Evolutionary conservation across 1,140 invertebrate species (phyloP).

Genomic region (Zaprionus lachaisei): DNA sequence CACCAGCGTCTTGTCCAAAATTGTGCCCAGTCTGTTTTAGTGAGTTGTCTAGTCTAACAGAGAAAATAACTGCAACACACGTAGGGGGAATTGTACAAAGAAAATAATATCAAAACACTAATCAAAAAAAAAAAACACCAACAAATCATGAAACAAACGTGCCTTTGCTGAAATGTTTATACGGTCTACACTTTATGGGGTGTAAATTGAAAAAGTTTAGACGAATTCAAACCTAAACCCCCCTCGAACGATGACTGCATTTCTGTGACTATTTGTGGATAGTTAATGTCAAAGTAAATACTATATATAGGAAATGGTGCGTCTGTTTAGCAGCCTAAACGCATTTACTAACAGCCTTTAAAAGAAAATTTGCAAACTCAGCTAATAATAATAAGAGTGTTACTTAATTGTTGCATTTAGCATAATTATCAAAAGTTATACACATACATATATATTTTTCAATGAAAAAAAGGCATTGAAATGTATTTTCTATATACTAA

Average conservation of each 20-base stretch:
- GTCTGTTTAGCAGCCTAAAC: slow-evolving; percentile 18
- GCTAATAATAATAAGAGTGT: slow-evolving; percentile 47
- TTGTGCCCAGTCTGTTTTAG: background rate
- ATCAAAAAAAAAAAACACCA: slow-evolving; percentile 27
- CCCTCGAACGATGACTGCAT: slow-evolving; percentile 10
- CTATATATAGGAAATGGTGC: slow-evolving; percentile 2
- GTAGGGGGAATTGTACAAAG: slow-evolving; percentile 29
- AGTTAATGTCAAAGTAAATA: slow-evolving; percentile 40
- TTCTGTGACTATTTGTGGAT: slow-evolving; percentile 32
- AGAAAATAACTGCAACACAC: slow-evolving; percentile 14
- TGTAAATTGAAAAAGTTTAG: slow-evolving; percentile 15
- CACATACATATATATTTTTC: slow-evolving; percentile 23
- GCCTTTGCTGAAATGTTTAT: slow-evolving; percentile 60
- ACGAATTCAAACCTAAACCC: slow-evolving; percentile 8
- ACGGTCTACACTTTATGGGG: slow-evolving; percentile 1
- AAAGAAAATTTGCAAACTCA: slow-evolving; percentile 21
- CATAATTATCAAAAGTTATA: slow-evolving; percentile 40
- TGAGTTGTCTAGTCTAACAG: slow-evolving; percentile 44
- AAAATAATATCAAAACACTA: slow-evolving; percentile 1
- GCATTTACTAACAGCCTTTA: slow-evolving; percentile 46
- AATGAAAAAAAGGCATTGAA: slow-evolving; percentile 32
- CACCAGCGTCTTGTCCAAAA: slow-evolving; percentile 13
- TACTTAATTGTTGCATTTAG: slow-evolving; percentile 80
- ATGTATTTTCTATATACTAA: slow-evolving; percentile 51
- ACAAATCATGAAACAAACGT: slow-evolving; percentile 50